Conservation (phyloP, 2,888 invertebrate species). For the Penaeus monodon region DNA sequence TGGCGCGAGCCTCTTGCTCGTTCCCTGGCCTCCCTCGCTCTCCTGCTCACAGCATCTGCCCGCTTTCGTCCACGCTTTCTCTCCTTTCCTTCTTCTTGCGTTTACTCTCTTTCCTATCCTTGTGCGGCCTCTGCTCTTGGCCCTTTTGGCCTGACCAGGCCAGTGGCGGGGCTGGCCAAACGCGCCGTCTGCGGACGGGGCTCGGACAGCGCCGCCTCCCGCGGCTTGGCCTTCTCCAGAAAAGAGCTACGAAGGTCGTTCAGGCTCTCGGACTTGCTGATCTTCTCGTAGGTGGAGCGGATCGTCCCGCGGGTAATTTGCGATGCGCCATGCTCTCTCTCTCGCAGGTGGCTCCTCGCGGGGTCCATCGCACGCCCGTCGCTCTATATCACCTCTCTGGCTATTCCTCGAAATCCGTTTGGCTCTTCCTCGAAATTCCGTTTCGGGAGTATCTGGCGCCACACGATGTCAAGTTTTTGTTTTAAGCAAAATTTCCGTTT, state of each 20-base stretch:
- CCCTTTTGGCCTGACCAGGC: background rate
- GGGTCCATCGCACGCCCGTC: too few species aligned
- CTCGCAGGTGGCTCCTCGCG: background rate
- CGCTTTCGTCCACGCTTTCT: background rate
- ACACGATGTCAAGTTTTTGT: too few species aligned
- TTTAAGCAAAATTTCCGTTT: too few species aligned
- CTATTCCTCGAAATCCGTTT: too few species aligned
- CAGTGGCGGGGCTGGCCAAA: background rate
- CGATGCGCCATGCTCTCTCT: constrained; percentile 39
- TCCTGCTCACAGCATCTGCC: background rate
- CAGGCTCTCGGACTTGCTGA: constrained; percentile 42
- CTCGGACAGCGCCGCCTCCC: background rate
- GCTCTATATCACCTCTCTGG: too few species aligned
- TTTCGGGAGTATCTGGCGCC: too few species aligned
- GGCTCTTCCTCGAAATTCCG: too few species aligned
- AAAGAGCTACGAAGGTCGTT: constrained; percentile 39
- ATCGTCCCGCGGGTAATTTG: constrained; percentile 28
- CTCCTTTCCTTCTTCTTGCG: background rate
- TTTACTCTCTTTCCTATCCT: background rate
- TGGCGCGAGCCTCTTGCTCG: background rate
- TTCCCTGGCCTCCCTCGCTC: background rate
- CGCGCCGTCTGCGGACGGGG: background rate
- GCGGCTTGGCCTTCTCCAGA: constrained; percentile 6
- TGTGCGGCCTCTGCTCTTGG: background rate
- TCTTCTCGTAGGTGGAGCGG: constrained; percentile 26